Base-by-base conservation (phyloP, 2,797 vertebrate species). In the Epinephelus awoara region DNA sequence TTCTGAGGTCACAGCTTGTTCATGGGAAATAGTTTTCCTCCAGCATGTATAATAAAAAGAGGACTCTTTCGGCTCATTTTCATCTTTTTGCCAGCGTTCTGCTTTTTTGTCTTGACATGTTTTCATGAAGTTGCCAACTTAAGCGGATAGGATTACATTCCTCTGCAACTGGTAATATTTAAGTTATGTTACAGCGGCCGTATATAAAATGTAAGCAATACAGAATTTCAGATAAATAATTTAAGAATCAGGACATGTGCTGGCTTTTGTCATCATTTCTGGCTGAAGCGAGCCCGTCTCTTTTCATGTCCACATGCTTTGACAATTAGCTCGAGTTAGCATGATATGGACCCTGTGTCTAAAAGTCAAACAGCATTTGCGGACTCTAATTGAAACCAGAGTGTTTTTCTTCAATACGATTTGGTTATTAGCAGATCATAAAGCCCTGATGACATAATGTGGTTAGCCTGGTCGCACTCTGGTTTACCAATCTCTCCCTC, bases 371-470 rank as follows among this genome's bases (percentile, higher is more conserved):
- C 77, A 81, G 51, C 42, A 8, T 86, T 85, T 72, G 66, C 42
- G 42, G 67, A 80, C 42, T 75, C 71, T 86, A 91, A 93, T 91
- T 90, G 80, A 88, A 93, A 89, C 65, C 92, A 92, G 90, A 90
- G 66, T 91, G 80, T 93, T 90, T 93, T 91, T 80, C 79, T 89
- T 88, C 76, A 66, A 75, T 87, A 85, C 67, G 82, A 92, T 91
- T 93, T 90, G 91, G 90, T 90, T 92, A 93, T 94, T 93, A 93
- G 93, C 86, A 89, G 90, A 92, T 93, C 86, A 89, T 92, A 93
- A 93, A 91, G 85, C 57, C 77, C 76, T 62, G 87, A 90, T 94
- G 93, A 94, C 92, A 94, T 94, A 91, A 94, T 95, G 91, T 90
- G 93, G 93, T 92, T 83, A 77, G 75, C 72, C 79, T 89, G 91